phyloP scores from a whole-genome alignment of 2,888 invertebrate genomes.

The Megastigmus dorsalis region DNA sequence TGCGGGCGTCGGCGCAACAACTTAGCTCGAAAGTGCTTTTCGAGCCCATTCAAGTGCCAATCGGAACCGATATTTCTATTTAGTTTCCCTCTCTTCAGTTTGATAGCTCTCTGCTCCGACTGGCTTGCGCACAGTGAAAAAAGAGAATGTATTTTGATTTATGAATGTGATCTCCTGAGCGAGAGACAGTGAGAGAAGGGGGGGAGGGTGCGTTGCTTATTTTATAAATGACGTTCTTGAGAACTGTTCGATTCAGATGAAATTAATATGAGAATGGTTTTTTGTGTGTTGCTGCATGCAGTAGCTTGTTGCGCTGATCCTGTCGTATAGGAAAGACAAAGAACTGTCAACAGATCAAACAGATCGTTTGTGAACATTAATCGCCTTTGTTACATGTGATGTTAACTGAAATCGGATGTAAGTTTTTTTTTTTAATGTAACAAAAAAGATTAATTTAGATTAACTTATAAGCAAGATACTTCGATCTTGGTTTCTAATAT shows the following conservation, averaged over 20 bases:
- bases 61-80: constrained; percentile 45
- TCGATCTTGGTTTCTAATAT: too few relatives aligned
- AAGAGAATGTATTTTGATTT: constrained; percentile 13
- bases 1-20: constrained; percentile 14
- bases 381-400: too few relatives aligned
- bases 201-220: constrained; percentile 1
- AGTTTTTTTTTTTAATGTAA: too few relatives aligned
- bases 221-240: constrained; percentile 32
- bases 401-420: too few relatives aligned
- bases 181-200: too few relatives aligned
- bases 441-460: too few relatives aligned
- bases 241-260: background rate
- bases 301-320: too few relatives aligned
- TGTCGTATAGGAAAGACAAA: constrained; percentile 17
- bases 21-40: constrained; percentile 37
- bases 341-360: constrained; percentile 8
- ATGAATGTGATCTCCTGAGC: too few relatives aligned
- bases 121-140: background rate
- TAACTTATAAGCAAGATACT: too few relatives aligned
- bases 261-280: constrained; percentile 28
- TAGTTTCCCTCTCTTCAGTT: background rate
- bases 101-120: background rate
- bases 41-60: constrained; percentile 46
- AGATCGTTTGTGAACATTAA: too few relatives aligned
- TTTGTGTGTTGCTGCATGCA: too few relatives aligned